Percentiles rank a stretch among this genome's conserved stretches.
phyloP scores from a whole-genome alignment of 2,888 invertebrate genomes.

The Neoitamus cyanurus region DNA sequence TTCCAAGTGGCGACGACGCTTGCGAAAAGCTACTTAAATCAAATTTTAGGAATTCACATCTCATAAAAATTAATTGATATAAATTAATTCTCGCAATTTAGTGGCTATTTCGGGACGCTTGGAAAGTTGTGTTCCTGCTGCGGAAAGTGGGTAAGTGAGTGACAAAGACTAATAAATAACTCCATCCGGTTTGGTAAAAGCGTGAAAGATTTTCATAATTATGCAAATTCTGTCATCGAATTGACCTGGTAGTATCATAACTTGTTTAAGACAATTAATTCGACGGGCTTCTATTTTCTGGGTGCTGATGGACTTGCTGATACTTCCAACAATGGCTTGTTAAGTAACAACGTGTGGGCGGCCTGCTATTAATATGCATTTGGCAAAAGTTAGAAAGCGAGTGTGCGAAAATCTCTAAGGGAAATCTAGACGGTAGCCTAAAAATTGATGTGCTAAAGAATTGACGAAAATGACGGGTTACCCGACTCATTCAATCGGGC shows the following conservation, averaged over 20 bases:
- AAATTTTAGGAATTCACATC: neutral
- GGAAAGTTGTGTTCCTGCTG: neutral
- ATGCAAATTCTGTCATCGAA: neutral
- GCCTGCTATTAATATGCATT: neutral
- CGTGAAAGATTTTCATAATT: neutral
- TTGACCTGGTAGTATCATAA: neutral
- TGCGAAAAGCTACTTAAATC: neutral
- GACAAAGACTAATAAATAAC: neutral
- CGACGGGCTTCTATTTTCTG: neutral
- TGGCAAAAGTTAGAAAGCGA: constrained; percentile 1
- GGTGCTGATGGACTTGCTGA: neutral
- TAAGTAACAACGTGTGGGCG: neutral
- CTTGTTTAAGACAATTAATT: neutral
- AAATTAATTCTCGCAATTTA: neutral
- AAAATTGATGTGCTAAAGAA: neutral
- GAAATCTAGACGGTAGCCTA: neutral
- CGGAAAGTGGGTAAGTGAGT: neutral
- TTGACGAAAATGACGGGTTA: neutral
- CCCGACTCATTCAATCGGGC: neutral
- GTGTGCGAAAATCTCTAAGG: neutral
- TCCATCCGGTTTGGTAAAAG: neutral
- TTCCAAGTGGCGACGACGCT: neutral
- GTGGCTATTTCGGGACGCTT: neutral
- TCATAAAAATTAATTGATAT: neutral
- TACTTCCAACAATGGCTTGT: neutral